A percentile compares a stretch with the other conserved stretches of the same genome.
Conservation (phyloP, 1,140 invertebrate species). For the Lasaia peninsularis region DNA sequence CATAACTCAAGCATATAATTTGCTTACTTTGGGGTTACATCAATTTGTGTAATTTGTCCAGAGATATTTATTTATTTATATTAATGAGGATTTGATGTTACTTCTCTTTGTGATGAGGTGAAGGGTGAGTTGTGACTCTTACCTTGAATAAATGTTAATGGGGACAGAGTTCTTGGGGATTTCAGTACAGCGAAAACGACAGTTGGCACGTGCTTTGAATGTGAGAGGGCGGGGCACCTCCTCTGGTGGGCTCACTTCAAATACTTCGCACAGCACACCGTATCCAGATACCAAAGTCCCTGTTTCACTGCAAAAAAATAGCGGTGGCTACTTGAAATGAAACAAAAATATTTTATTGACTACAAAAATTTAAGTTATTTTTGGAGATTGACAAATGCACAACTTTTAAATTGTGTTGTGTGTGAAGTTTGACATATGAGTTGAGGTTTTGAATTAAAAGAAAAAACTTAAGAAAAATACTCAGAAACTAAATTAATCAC, state of each 20-base stretch:
- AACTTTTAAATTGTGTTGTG: no score
- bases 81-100: no score
- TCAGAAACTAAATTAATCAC: no score
- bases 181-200: constrained; percentile 47
- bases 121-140: background rate
- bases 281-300: constrained; percentile 44
- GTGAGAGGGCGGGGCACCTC: constrained; percentile 32
- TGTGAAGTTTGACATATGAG: no score
- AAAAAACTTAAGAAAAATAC: no score
- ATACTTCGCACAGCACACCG: constrained; percentile 69
- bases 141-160: constrained; percentile 35
- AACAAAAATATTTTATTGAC: no score
- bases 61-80: no score
- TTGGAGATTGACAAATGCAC: background rate
- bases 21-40: no score
- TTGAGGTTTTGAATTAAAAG: no score
- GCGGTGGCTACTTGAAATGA: background rate
- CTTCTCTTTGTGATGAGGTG: no score
- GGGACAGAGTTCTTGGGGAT: constrained; percentile 33
- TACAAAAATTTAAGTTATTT: background rate
- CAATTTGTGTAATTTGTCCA: no score
- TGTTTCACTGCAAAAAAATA: constrained; percentile 35
- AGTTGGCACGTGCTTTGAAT: constrained; percentile 55
- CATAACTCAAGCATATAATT: no score
- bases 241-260: constrained; percentile 34